These are phyloP conservation scores for Torymus texanus DNA, from an alignment of 2,888 invertebrate species.

Conservation along the genomic window DNA sequence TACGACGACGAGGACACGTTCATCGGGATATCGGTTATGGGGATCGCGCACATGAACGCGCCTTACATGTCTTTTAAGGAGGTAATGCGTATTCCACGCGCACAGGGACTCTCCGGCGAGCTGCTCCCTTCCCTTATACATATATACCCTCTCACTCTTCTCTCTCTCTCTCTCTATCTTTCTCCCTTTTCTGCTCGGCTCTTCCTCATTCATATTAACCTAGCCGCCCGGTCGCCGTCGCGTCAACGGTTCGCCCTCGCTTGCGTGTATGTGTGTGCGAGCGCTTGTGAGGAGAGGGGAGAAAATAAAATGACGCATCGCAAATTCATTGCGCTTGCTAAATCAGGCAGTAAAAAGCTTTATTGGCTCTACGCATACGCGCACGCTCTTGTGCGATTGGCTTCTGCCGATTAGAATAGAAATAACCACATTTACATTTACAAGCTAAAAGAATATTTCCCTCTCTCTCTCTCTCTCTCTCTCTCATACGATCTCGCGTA, in stretches of 20 bases:
- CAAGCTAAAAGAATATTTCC: not conserved
- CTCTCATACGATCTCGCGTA: no score
- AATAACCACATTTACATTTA: conserved; percentile 43
- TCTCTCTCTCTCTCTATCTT: not conserved
- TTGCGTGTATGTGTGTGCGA: no score
- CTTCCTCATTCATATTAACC: conserved; percentile 30
- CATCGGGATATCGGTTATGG: conserved; percentile 39
- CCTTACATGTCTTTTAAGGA: conserved; percentile 39
- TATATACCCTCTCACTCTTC: not conserved
- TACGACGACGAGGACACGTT: not conserved
- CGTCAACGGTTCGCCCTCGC: not conserved
- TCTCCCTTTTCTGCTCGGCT: not conserved
- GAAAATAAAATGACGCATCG: conserved; percentile 35
- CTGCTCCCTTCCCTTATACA: not conserved
- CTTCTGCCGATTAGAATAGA: conserved; percentile 32
- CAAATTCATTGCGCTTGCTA: conserved; percentile 41
- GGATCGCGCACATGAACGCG: not conserved
- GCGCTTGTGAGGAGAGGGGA: not conserved
- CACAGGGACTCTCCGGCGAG: conserved; percentile 3
- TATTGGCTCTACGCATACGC: not conserved
- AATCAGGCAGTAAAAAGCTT: conserved; percentile 39
- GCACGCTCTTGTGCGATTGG: conserved; percentile 8
- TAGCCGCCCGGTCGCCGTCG: conserved; percentile 2
- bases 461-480: no score
- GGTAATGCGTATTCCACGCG: conserved; percentile 48